These are phyloP conservation scores for Cynocephalus volans DNA, from an alignment of 2,113 vertebrate species.

Conservation along the genomic window DNA sequence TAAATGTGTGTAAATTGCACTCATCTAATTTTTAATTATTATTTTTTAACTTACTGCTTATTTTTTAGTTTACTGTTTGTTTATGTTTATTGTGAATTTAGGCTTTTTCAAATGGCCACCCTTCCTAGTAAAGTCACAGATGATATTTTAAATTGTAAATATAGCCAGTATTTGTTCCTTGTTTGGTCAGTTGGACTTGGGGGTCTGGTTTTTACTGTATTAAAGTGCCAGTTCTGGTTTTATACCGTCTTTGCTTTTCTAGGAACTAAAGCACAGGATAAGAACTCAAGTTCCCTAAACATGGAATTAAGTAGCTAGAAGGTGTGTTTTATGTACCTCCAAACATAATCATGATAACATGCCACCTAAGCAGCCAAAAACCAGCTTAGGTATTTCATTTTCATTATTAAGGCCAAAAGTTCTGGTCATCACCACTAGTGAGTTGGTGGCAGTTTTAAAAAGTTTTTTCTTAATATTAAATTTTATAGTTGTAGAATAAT, in stretches of 20 bases:
- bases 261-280: not conserved
- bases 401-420: slow-evolving; percentile 17
- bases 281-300: not conserved
- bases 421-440: not conserved
- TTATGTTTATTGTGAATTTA: slow-evolving; percentile 39
- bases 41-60: not conserved
- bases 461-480: slow-evolving; percentile 27
- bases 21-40: not conserved
- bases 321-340: not conserved
- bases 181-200: slow-evolving; percentile 32
- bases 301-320: slow-evolving; percentile 58
- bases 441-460: slow-evolving; percentile 43
- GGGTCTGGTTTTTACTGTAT: slow-evolving; percentile 39
- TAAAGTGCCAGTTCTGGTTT: not conserved
- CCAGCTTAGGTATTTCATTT: not conserved
- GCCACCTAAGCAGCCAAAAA: not conserved
- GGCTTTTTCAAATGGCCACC: slow-evolving; percentile 42
- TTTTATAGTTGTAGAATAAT: slow-evolving; percentile 18
- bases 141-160: slow-evolving; percentile 39
- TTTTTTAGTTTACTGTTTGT: not conserved
- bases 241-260: slow-evolving; percentile 30
- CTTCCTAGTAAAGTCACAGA: slow-evolving; percentile 37
- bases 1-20: not conserved
- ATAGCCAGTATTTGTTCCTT: slow-evolving; percentile 33
- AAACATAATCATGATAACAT: not conserved